These are phyloP conservation scores for Thripadectes ignobilis DNA, from an alignment of 2,797 vertebrate species.

Conservation along the genomic window DNA sequence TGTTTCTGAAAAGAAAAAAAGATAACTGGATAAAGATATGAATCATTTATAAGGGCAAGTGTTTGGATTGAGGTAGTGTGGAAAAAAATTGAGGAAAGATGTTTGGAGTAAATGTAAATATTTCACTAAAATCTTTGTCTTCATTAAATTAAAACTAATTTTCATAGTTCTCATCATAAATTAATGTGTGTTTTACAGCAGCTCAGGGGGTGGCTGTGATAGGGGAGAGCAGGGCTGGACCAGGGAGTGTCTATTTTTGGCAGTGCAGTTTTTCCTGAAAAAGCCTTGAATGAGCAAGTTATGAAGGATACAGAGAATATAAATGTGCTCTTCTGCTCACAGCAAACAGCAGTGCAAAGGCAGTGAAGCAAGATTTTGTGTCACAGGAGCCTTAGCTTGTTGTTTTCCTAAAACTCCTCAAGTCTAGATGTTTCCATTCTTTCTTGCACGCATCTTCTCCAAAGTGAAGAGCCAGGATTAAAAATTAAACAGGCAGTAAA, in stretches of 20 bases:
- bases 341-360: neutral
- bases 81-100: neutral
- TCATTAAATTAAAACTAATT: neutral
- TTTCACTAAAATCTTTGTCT: neutral
- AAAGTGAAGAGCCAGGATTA: neutral
- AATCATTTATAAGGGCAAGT: neutral
- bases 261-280: neutral
- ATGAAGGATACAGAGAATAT: neutral
- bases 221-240: neutral
- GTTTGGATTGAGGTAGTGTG: neutral
- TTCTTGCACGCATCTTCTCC: neutral
- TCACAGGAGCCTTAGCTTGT: neutral
- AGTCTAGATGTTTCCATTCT: neutral
- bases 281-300: neutral
- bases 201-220: neutral
- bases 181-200: neutral
- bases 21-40: neutral
- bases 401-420: neutral
- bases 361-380: neutral
- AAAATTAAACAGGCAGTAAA: neutral
- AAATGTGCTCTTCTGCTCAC: neutral
- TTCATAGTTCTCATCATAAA: neutral
- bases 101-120: neutral
- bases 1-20: neutral
- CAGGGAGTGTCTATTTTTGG: neutral